These are phyloP conservation scores for Subanguina moxae DNA, from an alignment of 1,140 invertebrate species.

Conservation along the genomic window DNA sequence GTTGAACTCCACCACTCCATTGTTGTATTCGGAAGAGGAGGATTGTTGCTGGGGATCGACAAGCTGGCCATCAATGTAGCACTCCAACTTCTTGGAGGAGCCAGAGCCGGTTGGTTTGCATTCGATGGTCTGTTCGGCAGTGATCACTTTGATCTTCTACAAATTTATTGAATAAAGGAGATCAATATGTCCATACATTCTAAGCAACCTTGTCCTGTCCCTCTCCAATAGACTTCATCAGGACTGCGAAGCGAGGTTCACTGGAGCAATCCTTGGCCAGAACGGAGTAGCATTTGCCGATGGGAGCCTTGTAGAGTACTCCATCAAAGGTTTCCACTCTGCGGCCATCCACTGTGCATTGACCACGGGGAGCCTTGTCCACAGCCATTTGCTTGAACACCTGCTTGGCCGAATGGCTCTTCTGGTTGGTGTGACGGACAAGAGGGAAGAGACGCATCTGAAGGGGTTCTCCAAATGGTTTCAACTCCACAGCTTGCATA, in stretches of 20 bases:
- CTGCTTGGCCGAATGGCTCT: background rate
- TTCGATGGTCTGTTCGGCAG: conserved; percentile 24
- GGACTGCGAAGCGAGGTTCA: conserved; percentile 34
- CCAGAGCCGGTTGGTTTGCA: conserved; percentile 10
- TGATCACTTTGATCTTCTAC: conserved; percentile 36
- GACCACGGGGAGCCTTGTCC: conserved; percentile 17
- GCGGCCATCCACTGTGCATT: conserved; percentile 27
- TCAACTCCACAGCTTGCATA: conserved; percentile 17
- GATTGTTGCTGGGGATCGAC: conserved; percentile 1
- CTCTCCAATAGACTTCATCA: conserved; percentile 30
- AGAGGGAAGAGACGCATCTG: conserved; percentile 26
- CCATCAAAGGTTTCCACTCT: conserved; percentile 34
- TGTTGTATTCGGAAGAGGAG: conserved; percentile 9
- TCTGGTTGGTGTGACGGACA: conserved; percentile 5
- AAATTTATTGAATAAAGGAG: conserved; percentile 8
- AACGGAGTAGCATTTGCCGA: conserved; percentile 28
- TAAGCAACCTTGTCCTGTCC: conserved; percentile 9
- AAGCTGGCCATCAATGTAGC: conserved; percentile 16
- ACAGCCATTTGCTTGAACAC: conserved; percentile 6
- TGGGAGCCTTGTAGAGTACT: conserved; percentile 11
- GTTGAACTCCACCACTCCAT: conserved; percentile 19
- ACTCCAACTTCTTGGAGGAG: conserved; percentile 8
- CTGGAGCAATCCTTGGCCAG: conserved; percentile 36
- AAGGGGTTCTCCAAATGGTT: conserved; percentile 6
- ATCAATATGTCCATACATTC: too few relatives aligned